phyloP scores from a whole-genome alignment of 2,113 vertebrate genomes.

The Peromyscus leucopus region DNA sequence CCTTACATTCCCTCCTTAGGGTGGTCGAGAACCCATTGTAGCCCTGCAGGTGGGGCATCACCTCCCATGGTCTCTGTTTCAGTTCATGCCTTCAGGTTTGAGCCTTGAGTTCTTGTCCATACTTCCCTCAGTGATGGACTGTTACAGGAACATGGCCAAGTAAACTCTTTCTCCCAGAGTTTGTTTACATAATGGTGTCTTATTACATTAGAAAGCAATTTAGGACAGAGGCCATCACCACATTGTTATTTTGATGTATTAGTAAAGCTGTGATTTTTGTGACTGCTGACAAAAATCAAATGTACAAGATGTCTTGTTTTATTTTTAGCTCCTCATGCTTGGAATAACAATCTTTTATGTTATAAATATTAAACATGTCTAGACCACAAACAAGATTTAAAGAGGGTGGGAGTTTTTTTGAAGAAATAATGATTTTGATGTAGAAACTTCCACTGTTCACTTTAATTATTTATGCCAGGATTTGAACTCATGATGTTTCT shows the following conservation, averaged over 20 bases:
- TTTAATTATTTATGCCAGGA: neutral
- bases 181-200: neutral
- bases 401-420: neutral
- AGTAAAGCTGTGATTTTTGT: neutral
- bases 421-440: neutral
- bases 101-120: neutral
- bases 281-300: neutral
- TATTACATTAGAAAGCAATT: neutral
- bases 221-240: neutral
- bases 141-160: neutral
- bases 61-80: neutral
- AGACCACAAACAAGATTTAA: neutral
- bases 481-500: neutral
- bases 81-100: neutral
- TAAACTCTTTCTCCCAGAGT: neutral
- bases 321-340: neutral
- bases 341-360: neutral
- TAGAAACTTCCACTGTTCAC: neutral
- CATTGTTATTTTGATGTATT: neutral
- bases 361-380: neutral
- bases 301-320: neutral
- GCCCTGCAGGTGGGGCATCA: too few relatives aligned
- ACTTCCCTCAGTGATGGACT: neutral
- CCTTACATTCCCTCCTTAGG: too few relatives aligned
- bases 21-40: too few relatives aligned